phyloP scores from a whole-genome alignment of 2,888 invertebrate genomes.

The Phengaris alcon region DNA sequence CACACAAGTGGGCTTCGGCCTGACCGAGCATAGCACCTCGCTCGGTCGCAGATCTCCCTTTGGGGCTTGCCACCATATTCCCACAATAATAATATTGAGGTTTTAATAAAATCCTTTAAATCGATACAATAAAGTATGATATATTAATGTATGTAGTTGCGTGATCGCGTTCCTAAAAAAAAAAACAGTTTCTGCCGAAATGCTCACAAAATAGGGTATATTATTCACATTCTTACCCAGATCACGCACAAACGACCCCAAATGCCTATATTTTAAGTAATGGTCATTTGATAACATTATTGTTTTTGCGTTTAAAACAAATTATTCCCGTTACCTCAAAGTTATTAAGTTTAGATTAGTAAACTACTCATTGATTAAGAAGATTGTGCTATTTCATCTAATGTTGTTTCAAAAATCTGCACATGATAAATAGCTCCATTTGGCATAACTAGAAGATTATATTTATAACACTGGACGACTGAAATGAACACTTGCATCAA shows the following conservation, averaged over 20 bases:
- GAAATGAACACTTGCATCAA: background rate
- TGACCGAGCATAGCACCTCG: no score
- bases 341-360: background rate
- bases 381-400: no score
- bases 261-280: slow-evolving; percentile 10
- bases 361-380: no score
- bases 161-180: background rate
- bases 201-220: slow-evolving; percentile 4
- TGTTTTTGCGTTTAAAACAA: background rate
- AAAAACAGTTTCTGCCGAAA: slow-evolving; percentile 1
- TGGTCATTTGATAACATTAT: slow-evolving; percentile 15
- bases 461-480: background rate
- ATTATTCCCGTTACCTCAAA: background rate
- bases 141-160: slow-evolving; percentile 14
- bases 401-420: no score
- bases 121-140: slow-evolving; percentile 10
- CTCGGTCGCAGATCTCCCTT: no score
- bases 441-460: background rate
- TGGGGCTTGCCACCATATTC: no score
- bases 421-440: no score
- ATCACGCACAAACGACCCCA: slow-evolving; percentile 4
- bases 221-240: slow-evolving; percentile 14
- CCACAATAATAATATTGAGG: background rate
- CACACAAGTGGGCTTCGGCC: no score
- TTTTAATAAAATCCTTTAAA: background rate